Percentiles rank a stretch among this genome's conserved stretches.
These are phyloP conservation scores for Sylvia atricapilla DNA, from an alignment of 2,113 vertebrate genomes.

Conservation along the genomic window DNA sequence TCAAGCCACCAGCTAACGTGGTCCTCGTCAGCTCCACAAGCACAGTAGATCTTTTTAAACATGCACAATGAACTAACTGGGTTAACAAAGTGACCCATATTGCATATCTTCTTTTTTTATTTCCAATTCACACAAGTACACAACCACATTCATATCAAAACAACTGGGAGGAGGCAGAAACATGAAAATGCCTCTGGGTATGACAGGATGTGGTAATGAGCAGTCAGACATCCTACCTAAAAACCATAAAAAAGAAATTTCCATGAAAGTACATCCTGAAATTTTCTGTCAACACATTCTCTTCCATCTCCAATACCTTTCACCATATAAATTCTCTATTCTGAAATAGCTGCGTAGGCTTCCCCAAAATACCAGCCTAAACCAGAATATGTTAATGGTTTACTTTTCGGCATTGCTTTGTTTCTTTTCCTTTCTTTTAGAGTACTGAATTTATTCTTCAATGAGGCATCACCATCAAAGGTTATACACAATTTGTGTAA, in stretches of 20 bases:
- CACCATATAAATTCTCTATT: fast-evolving
- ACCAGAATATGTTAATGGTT: background rate
- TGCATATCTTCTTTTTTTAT: background rate
- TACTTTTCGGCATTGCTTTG: background rate
- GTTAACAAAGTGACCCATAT: background rate
- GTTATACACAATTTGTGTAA: background rate
- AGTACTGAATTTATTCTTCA: constrained; percentile 3
- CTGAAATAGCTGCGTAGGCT: background rate
- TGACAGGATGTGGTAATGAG: background rate
- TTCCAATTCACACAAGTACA: background rate
- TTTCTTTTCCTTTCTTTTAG: background rate
- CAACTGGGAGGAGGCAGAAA: background rate
- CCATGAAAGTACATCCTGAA: background rate
- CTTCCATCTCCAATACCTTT: background rate
- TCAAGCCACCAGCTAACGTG: background rate
- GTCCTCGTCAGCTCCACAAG: background rate
- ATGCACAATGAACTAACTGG: background rate
- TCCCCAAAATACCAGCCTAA: background rate
- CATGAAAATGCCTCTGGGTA: background rate
- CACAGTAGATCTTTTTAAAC: background rate
- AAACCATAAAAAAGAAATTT: background rate
- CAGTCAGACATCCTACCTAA: background rate
- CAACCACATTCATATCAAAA: background rate
- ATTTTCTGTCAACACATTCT: background rate
- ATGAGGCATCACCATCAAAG: background rate